These are phyloP conservation scores for Bradypodion ventrale DNA, from an alignment of 2,797 vertebrate species.

Conservation along the genomic window DNA sequence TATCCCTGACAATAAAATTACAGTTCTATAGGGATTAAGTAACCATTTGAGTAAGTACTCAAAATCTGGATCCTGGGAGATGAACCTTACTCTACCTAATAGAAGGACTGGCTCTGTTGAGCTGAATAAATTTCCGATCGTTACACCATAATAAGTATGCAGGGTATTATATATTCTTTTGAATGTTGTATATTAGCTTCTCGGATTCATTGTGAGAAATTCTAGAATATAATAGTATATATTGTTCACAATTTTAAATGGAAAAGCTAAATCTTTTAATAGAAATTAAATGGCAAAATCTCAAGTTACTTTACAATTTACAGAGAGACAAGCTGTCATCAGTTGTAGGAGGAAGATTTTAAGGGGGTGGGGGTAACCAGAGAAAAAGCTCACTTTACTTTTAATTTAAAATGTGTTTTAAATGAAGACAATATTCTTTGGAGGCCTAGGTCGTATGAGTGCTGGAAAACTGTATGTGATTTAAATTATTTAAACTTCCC, in stretches of 20 bases:
- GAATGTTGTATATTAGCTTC: neutral
- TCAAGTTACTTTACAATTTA: constrained; percentile 33
- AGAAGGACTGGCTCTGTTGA: neutral
- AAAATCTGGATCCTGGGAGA: neutral
- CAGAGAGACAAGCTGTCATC: constrained; percentile 48
- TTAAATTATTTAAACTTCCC: neutral
- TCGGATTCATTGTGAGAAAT: neutral
- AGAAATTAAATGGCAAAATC: constrained; percentile 35
- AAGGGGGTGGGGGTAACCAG: constrained; percentile 24
- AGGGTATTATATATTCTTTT: neutral
- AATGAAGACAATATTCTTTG: neutral
- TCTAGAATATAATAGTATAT: constrained; percentile 21
- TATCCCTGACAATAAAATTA: neutral
- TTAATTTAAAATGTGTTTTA: neutral
- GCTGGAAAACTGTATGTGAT: neutral
- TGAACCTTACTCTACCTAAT: neutral
- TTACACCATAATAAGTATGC: neutral
- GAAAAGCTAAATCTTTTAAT: constrained; percentile 33
- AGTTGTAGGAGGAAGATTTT: constrained; percentile 39
- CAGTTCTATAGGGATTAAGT: too few species aligned
- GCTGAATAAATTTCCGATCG: neutral
- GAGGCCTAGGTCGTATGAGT: neutral
- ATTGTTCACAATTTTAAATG: constrained; percentile 29
- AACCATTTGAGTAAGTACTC: too few species aligned
- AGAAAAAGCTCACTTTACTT: neutral